These are phyloP conservation scores for Petromus typicus DNA, from an alignment of 2,113 vertebrate species.

Conservation along the genomic window DNA sequence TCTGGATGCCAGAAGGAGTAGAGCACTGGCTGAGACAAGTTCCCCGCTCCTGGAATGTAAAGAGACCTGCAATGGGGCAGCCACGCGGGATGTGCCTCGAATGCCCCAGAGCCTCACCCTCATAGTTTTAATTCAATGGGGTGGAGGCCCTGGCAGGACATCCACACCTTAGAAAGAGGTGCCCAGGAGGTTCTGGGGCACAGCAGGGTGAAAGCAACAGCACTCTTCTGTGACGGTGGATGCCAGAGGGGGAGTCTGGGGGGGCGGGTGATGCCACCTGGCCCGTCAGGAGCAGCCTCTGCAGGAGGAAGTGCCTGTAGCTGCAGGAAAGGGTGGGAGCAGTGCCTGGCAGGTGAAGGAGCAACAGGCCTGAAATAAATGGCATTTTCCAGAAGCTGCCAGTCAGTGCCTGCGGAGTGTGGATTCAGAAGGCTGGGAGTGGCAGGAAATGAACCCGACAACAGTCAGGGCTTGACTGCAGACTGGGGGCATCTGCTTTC, in stretches of 20 bases:
- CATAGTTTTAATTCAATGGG: not conserved
- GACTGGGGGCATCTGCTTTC: not conserved
- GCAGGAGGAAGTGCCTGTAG: not conserved
- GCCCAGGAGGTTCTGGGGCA: not conserved
- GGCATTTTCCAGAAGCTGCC: not conserved
- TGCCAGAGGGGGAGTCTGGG: not conserved
- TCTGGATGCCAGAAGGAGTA: not conserved
- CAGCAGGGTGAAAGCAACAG: not conserved
- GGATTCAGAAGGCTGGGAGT: not conserved
- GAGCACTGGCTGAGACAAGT: not conserved
- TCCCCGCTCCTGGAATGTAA: not conserved
- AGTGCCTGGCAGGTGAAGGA: not conserved
- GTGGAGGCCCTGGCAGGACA: not conserved
- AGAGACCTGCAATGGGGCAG: not conserved
- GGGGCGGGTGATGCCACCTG: not conserved
- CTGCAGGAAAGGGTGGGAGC: not conserved
- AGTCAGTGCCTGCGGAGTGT: too few species aligned
- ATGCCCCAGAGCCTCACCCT: not conserved
- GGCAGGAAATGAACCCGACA: not conserved
- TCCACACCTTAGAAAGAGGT: conserved; percentile 13
- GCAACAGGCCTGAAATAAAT: not conserved
- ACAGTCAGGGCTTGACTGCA: not conserved
- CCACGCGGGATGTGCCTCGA: not conserved
- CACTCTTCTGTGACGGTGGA: not conserved
- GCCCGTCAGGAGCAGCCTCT: not conserved